Percentiles rank a stretch among this genome's conserved stretches.
Conservation (phyloP, 2,797 vertebrate species). For the Syngnathus acus region DNA sequence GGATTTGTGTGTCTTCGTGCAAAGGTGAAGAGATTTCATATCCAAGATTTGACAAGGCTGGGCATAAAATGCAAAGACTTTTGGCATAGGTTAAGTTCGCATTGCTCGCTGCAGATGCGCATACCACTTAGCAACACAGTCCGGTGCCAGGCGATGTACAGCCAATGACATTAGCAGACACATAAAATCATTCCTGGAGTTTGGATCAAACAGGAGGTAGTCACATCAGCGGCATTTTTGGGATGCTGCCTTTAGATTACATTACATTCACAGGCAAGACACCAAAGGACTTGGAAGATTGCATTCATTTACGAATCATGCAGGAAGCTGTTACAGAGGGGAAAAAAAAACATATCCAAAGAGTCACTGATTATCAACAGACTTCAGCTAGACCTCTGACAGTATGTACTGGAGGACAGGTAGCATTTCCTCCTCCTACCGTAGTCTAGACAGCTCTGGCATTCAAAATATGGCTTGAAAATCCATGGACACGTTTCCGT, state of each 20-base stretch:
- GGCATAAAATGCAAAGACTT: background rate
- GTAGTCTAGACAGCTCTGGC: conserved; percentile 44
- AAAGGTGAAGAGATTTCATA: background rate
- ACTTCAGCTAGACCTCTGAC: conserved; percentile 11
- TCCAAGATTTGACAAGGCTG: background rate
- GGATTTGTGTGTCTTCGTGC: background rate
- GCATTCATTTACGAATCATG: conserved; percentile 35
- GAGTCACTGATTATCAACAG: background rate
- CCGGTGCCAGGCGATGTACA: background rate
- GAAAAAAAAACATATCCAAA: conserved; percentile 11
- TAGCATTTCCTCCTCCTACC: conserved; percentile 4
- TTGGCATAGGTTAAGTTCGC: background rate
- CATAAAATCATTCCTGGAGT: conserved; percentile 17
- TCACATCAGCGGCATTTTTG: conserved; percentile 34
- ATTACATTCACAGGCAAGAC: conserved; percentile 38
- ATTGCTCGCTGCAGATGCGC: background rate
- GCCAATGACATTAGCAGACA: background rate
- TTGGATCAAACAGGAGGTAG: conserved; percentile 31
- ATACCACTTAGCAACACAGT: background rate
- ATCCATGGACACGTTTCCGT: conserved; percentile 37
- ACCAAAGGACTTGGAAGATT: conserved; percentile 47
- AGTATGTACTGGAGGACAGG: background rate
- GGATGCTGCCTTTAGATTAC: conserved; percentile 36
- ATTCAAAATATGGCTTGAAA: conserved; percentile 31
- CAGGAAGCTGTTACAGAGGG: conserved; percentile 42